phyloP scores from a whole-genome alignment of 2,797 vertebrate species.

The Hypotaenidia okinawae region DNA sequence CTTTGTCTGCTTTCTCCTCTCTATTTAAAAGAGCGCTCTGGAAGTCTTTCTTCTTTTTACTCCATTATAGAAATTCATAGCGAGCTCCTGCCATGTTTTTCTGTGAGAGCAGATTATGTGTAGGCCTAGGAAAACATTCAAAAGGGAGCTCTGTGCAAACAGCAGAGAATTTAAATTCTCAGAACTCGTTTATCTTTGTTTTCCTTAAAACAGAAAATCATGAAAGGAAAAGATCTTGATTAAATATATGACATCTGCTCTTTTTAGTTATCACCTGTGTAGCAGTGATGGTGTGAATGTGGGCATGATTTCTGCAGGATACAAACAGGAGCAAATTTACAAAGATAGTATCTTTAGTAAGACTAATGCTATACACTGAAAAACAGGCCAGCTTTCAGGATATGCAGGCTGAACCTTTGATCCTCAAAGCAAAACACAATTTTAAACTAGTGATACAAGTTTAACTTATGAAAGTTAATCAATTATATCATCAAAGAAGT shows the following conservation, averaged over 20 bases:
- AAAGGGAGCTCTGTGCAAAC: background rate
- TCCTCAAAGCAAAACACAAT: conserved; percentile 15
- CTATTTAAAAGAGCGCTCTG: background rate
- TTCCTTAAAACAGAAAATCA: background rate
- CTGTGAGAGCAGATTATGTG: background rate
- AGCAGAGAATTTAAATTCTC: background rate
- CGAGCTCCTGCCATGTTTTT: background rate
- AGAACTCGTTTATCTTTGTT: background rate
- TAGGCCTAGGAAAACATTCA: background rate
- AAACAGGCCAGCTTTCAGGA: background rate
- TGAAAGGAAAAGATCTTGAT: background rate
- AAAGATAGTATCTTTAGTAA: background rate
- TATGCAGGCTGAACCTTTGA: conserved; percentile 4
- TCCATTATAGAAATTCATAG: background rate
- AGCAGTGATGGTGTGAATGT: background rate
- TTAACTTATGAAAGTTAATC: background rate
- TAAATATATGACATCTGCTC: background rate
- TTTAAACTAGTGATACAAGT: background rate
- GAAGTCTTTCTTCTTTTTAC: background rate
- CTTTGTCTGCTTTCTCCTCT: background rate
- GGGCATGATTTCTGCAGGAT: background rate
- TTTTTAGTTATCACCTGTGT: background rate
- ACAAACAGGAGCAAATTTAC: background rate
- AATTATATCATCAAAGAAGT: background rate
- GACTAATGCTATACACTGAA: background rate